Evolutionary conservation across 2,888 invertebrate genomes (phyloP), one percentile per base, ranked within the genome.

Genomic region (Harpagoxenus sublaevis): DNA sequence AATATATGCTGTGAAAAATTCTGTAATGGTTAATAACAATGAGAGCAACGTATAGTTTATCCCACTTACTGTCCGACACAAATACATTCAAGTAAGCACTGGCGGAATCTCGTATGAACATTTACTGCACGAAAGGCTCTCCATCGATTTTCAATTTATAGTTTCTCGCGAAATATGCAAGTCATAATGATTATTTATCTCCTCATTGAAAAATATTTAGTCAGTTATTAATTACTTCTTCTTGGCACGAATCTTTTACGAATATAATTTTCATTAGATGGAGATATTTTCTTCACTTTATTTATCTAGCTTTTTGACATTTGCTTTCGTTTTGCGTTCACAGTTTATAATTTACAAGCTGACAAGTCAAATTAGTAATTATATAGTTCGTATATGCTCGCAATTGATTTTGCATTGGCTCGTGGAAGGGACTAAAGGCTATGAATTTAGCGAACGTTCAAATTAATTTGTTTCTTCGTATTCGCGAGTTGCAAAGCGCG

Each of bases 401-500:
- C 12, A 53, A 42, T 66, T 65, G 5, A 10, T 39, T 48, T 51
- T 62, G 31, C 31, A 60, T 31, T 75, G 51, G 63, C 35, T 39
- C 31, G 9, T 10, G 48, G 12, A n/a, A 45, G 9, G 9, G 6
- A 9, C 31, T 51, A 39, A 51, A 51, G 12, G 8, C 39, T 15
- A 2, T 10, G 53, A 63, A 35, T 63, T 51, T 28, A 53, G 18
- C 28, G 8, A 53, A 55, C n/a, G 53, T 77, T 77, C 35, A 78
- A 70, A 18, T 31, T 70, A 70, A 45, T 39, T 39, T 10, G 23
- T 57, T 57, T 12, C 18, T 28, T 45, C 15, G 12, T 18, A 15
- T 23, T 60, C n/a, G 18, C 28, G 31, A 45, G 31, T n/a, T 28
- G 57, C 15, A 5, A 57, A 28, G 12, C 45, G 35, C 18, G 4